Conservation (phyloP, 2,113 vertebrate genomes). For the Menura novaehollandiae region DNA sequence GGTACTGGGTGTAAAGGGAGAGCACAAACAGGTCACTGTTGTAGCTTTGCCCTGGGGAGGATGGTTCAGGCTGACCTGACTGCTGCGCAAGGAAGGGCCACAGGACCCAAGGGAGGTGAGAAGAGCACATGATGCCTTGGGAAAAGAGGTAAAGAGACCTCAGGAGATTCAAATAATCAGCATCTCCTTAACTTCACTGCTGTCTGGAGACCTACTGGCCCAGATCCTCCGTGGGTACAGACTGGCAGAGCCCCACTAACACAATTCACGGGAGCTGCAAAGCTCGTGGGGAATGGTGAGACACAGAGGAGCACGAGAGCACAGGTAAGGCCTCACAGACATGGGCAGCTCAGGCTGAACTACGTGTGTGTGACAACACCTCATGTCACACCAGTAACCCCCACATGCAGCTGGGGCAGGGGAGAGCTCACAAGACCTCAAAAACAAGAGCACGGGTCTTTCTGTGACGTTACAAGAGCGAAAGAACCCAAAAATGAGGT, state of each 20-base stretch:
- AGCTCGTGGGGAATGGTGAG: neutral
- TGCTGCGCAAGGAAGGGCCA: neutral
- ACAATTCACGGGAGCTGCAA: neutral
- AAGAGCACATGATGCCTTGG: neutral
- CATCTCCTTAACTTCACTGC: neutral
- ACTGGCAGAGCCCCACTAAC: constrained; percentile 2
- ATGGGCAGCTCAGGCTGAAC: neutral
- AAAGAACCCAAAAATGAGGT: neutral
- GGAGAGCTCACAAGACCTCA: neutral
- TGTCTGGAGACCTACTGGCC: constrained; percentile 24
- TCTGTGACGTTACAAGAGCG: rapidly evolving
- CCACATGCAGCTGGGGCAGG: neutral
- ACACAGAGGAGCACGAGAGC: neutral
- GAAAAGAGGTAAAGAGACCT: neutral
- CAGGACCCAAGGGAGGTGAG: neutral
- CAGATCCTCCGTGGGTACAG: neutral
- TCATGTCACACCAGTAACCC: neutral
- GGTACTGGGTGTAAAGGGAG: neutral
- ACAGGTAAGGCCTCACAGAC: neutral
- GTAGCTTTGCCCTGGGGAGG: neutral
- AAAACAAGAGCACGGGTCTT: rapidly evolving
- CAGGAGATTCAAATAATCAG: neutral
- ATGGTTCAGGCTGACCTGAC: neutral
- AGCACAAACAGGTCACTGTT: too few species aligned
- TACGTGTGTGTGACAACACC: rapidly evolving